These are phyloP conservation scores for Zosterops japonicus DNA, from an alignment of 2,113 vertebrate species.

Conservation along the genomic window DNA sequence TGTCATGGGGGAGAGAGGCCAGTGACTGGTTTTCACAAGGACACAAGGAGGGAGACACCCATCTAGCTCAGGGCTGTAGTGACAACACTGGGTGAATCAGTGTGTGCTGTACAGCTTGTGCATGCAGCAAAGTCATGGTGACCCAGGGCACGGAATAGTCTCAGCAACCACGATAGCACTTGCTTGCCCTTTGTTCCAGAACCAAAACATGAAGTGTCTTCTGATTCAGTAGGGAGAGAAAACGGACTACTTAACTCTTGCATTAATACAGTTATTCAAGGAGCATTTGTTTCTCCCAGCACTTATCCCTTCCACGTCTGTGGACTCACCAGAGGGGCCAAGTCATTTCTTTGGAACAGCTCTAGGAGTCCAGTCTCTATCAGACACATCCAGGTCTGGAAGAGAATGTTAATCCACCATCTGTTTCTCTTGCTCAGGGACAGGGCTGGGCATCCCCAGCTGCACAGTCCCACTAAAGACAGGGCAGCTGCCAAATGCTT, in stretches of 20 bases:
- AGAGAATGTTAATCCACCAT: background rate
- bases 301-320: background rate
- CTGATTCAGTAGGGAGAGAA: background rate
- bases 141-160: slow-evolving; percentile 10
- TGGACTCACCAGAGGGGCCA: background rate
- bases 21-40: background rate
- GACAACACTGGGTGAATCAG: slow-evolving; percentile 30
- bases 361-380: background rate
- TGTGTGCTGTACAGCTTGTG: background rate
- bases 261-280: background rate
- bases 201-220: background rate
- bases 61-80: background rate
- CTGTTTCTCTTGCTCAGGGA: background rate
- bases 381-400: background rate
- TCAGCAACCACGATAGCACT: background rate
- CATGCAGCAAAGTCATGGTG: slow-evolving; percentile 1
- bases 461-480: background rate
- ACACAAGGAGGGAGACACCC: background rate
- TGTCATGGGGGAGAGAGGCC: background rate
- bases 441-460: background rate
- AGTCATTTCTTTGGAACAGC: background rate
- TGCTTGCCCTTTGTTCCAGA: slow-evolving; percentile 32
- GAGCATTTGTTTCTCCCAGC: background rate
- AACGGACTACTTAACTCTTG: background rate
- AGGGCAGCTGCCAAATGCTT: background rate